Conservation (phyloP, 2,888 invertebrate species). For the Himalopsyche kuldschensis region DNA sequence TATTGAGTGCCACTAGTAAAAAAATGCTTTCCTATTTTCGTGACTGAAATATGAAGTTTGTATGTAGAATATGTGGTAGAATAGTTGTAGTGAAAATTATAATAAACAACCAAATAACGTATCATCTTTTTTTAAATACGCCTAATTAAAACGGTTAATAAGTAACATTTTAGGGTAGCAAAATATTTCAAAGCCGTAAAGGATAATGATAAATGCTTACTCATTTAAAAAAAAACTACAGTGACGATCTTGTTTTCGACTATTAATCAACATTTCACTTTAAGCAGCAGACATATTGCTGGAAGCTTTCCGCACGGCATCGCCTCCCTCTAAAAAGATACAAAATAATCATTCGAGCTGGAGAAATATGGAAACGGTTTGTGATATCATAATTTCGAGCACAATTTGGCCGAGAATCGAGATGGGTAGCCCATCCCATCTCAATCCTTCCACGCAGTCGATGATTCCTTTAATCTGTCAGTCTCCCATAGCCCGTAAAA, state of each 20-base stretch:
- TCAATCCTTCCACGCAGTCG: conserved; percentile 32
- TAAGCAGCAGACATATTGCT: conserved; percentile 22
- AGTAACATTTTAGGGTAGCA: not conserved
- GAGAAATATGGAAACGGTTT: conserved; percentile 28
- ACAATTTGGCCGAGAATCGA: conserved; percentile 20
- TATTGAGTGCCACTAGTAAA: too few relatives aligned
- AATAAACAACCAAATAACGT: too few relatives aligned
- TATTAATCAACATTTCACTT: conserved; percentile 26
- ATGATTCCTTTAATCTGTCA: conserved; percentile 42
- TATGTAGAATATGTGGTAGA: too few relatives aligned
- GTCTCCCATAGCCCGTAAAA: conserved; percentile 41
- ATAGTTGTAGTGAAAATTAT: too few relatives aligned
- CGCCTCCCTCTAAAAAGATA: conserved; percentile 5
- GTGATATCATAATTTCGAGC: conserved; percentile 28
- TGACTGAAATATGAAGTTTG: too few relatives aligned
- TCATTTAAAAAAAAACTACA: conserved; percentile 1
- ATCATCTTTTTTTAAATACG: too few relatives aligned
- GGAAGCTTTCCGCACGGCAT: not conserved
- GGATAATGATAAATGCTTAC: not conserved
- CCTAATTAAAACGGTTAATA: too few relatives aligned
- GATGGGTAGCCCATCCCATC: not conserved
- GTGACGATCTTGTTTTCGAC: conserved; percentile 3
- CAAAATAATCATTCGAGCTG: conserved; percentile 22
- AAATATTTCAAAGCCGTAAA: not conserved
- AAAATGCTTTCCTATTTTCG: too few relatives aligned